Evolutionary conservation across 2,113 vertebrate species (phyloP).

Genomic region (Seriola aureovittata): DNA sequence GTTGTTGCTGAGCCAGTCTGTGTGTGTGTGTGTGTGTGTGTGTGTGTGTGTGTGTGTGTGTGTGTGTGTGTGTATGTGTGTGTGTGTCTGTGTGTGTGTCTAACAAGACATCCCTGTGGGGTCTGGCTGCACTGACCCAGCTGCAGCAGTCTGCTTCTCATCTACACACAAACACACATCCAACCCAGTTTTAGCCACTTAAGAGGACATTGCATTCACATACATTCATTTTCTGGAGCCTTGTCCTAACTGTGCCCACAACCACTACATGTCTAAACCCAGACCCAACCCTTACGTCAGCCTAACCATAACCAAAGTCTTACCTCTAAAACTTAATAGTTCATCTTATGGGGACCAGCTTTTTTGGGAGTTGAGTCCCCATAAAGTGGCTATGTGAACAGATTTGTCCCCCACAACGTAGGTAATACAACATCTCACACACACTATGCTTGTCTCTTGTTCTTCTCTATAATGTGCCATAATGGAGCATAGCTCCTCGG

Average conservation of each 20-base stretch:
- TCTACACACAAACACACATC: slow-evolving; percentile 38
- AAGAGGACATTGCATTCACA: slow-evolving; percentile 33
- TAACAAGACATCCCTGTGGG: slow-evolving; percentile 76
- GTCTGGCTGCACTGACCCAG: slow-evolving; percentile 73
- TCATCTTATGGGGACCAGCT: slow-evolving; percentile 8
- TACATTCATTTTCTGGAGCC: slow-evolving; percentile 20
- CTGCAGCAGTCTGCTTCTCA: slow-evolving; percentile 63
- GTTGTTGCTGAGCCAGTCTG: slow-evolving; percentile 65
- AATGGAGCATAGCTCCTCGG: slow-evolving; percentile 68
- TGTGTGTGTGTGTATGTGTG: slow-evolving; percentile 55
- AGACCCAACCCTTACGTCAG: neutral
- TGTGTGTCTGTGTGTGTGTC: slow-evolving; percentile 57
- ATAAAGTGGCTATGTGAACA: slow-evolving; percentile 31
- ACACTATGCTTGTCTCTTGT: slow-evolving; percentile 45
- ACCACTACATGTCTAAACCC: neutral
- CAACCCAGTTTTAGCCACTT: slow-evolving; percentile 46
- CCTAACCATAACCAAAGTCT: neutral
- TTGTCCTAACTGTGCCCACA: neutral
- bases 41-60: slow-evolving; percentile 31
- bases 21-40: slow-evolving; percentile 33
- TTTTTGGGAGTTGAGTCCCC: slow-evolving; percentile 5
- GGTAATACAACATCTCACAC: slow-evolving; percentile 27
- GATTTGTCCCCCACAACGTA: slow-evolving; percentile 28
- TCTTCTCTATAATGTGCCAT: slow-evolving; percentile 70
- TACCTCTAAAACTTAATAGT: slow-evolving; percentile 1